Percentiles rank a stretch among this genome's conserved stretches.
These are phyloP conservation scores for Dryas iulia DNA, from an alignment of 1,140 invertebrate species.

Conservation along the genomic window DNA sequence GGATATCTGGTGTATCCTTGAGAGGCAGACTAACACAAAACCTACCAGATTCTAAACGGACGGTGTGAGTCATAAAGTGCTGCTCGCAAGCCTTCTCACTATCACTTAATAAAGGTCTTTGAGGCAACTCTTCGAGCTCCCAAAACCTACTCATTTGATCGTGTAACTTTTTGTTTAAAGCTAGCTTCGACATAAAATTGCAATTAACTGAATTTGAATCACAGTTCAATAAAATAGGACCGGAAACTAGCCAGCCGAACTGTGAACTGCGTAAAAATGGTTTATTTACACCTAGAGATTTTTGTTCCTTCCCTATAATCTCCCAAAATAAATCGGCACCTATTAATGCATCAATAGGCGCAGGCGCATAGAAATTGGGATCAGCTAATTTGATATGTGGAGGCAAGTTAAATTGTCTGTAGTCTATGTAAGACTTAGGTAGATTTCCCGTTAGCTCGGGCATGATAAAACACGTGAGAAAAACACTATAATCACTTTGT, in stretches of 20 bases:
- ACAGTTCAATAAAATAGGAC: too few relatives aligned
- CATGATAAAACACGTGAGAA: too few relatives aligned
- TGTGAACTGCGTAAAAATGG: too few relatives aligned
- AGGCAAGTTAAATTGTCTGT: constrained; percentile 1
- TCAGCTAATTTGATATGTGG: background rate
- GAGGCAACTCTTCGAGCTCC: constrained; percentile 8
- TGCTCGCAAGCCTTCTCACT: constrained; percentile 6
- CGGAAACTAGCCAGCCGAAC: too few relatives aligned
- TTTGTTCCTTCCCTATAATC: too few relatives aligned
- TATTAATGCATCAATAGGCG: constrained; percentile 15
- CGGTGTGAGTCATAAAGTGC: constrained; percentile 5
- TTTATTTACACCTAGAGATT: too few relatives aligned
- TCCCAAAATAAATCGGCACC: constrained; percentile 12
- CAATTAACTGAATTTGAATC: too few relatives aligned
- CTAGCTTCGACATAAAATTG: constrained; percentile 8
- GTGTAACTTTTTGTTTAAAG: constrained; percentile 12
- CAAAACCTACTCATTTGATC: constrained; percentile 15
- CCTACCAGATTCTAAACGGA: constrained; percentile 3
- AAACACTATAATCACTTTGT: too few relatives aligned
- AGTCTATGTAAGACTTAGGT: constrained; percentile 8
- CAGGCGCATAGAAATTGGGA: too few relatives aligned
- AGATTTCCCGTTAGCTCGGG: too few relatives aligned
- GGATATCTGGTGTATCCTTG: constrained; percentile 11
- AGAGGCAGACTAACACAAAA: constrained; percentile 16
- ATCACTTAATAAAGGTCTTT: too few relatives aligned